Evolutionary conservation across 2,797 vertebrate species (phyloP).

Genomic region (Chloroceryle amazona): DNA sequence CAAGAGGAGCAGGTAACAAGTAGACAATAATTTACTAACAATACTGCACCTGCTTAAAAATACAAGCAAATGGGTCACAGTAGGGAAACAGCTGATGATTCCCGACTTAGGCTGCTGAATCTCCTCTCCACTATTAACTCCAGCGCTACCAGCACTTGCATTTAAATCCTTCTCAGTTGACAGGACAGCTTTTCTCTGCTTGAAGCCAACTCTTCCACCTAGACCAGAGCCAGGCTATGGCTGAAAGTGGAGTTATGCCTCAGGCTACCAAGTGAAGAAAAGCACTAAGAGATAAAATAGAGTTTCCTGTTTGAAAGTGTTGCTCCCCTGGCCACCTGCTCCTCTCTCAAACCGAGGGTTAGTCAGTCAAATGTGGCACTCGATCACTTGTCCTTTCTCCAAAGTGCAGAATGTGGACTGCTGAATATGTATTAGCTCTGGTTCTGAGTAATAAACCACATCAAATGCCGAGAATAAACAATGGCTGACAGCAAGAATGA

Average conservation of each 20-base stretch:
- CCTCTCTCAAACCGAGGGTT: slow-evolving; percentile 15
- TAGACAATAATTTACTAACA: neutral
- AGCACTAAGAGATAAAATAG: neutral
- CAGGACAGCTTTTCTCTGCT: neutral
- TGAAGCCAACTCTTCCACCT: neutral
- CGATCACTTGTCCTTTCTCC: slow-evolving; percentile 51
- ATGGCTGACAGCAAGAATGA: slow-evolving; percentile 54
- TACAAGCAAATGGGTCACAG: neutral
- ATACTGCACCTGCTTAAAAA: neutral
- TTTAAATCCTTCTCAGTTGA: neutral
- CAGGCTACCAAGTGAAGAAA: neutral
- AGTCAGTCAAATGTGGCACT: slow-evolving; percentile 13
- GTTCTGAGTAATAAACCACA: slow-evolving; percentile 70
- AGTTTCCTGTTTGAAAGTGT: slow-evolving; percentile 48
- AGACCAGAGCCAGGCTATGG: neutral
- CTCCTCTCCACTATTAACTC: neutral
- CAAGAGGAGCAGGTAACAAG: neutral
- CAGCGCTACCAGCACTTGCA: neutral
- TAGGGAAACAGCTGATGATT: neutral
- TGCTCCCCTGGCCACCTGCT: slow-evolving; percentile 49
- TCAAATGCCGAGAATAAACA: slow-evolving; percentile 61
- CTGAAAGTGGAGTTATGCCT: neutral
- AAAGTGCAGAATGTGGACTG: slow-evolving; percentile 29
- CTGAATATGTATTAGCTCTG: slow-evolving; percentile 61
- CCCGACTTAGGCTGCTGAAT: neutral